phyloP scores from a whole-genome alignment of 2,113 vertebrate genomes.

The Neotragus moschatus region DNA sequence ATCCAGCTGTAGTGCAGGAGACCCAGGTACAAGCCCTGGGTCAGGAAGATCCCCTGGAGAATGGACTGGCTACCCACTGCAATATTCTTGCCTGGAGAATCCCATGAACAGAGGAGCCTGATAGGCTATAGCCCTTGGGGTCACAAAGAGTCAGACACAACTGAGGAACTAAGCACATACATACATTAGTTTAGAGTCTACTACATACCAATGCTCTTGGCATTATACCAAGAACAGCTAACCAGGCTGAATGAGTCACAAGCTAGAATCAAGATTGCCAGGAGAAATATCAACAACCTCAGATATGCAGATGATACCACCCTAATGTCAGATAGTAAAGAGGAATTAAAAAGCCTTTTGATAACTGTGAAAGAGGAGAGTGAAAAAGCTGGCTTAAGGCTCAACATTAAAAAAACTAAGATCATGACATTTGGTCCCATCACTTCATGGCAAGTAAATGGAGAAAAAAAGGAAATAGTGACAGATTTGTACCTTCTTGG shows the following conservation, averaged over 20 bases:
- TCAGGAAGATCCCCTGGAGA: background rate
- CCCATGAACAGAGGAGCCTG: background rate
- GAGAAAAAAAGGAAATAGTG: background rate
- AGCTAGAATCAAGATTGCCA: background rate
- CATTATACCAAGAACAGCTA: background rate
- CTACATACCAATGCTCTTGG: background rate
- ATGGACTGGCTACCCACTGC: background rate
- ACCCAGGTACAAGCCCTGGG: background rate
- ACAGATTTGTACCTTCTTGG: background rate
- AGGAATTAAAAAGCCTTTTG: background rate
- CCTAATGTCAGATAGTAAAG: background rate
- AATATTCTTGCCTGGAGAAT: background rate
- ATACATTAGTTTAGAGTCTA: background rate
- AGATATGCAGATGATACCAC: background rate
- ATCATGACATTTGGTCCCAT: background rate
- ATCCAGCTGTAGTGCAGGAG: background rate
- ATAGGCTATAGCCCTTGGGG: background rate
- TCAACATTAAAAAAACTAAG: background rate
- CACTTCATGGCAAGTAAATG: background rate
- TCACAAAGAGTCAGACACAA: background rate
- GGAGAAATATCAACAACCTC: background rate
- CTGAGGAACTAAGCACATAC: background rate
- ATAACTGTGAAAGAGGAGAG: background rate
- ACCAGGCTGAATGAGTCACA: background rate
- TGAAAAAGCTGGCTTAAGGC: background rate